phyloP scores from a whole-genome alignment of 1,140 invertebrate species.

The Rhysida immarginata region DNA sequence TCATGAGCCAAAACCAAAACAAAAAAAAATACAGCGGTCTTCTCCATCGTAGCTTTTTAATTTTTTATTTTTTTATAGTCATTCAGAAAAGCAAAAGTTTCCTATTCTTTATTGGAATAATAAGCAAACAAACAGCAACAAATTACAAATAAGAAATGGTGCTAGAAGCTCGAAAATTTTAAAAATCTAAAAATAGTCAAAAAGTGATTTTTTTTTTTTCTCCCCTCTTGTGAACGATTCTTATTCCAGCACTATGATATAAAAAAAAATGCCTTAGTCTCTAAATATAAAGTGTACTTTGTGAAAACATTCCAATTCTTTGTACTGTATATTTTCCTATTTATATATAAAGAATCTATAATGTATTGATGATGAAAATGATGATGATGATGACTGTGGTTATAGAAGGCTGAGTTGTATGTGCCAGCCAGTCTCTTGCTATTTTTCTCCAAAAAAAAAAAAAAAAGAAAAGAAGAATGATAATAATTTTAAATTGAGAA shows the following conservation, averaged over 20 bases:
- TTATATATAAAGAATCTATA: slow-evolving; percentile 7
- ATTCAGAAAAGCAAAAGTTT: too few relatives aligned
- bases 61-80: too few relatives aligned
- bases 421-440: background rate
- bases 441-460: slow-evolving; percentile 8
- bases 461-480: too few relatives aligned
- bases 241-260: slow-evolving; percentile 9
- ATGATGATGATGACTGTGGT: background rate
- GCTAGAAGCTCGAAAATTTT: background rate
- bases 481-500: background rate
- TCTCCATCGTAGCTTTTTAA: too few relatives aligned
- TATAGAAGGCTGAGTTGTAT: slow-evolving; percentile 2
- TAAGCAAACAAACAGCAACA: too few relatives aligned
- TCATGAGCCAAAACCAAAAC: too few relatives aligned
- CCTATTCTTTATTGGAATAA: too few relatives aligned
- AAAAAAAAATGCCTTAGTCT: slow-evolving; percentile 7
- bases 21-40: too few relatives aligned
- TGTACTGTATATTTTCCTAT: slow-evolving; percentile 9
- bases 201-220: too few relatives aligned
- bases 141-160: background rate
- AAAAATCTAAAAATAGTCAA: too few relatives aligned
- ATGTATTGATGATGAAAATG: slow-evolving; percentile 2
- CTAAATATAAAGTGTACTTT: slow-evolving; percentile 8
- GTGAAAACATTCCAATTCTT: slow-evolving; percentile 9
- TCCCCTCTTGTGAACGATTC: too few relatives aligned